phyloP scores from a whole-genome alignment of 2,113 vertebrate genomes.

The Oxyura jamaicensis region DNA sequence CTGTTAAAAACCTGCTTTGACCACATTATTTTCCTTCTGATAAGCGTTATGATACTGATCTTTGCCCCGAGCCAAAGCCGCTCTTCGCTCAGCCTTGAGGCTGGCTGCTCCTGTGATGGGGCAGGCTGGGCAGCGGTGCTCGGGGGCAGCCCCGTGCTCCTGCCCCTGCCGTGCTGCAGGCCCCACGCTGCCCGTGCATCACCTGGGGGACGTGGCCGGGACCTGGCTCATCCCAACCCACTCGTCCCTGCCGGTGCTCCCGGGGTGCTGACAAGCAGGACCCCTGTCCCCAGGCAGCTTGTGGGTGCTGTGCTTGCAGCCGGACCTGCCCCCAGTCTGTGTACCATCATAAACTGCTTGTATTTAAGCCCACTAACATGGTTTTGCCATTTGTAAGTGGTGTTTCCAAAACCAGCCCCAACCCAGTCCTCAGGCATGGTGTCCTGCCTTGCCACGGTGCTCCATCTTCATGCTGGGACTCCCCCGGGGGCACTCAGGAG shows the following conservation, averaged over 20 bases:
- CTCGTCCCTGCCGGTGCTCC: too few species aligned
- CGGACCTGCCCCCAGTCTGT: background rate
- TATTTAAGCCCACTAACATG: background rate
- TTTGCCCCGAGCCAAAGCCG: background rate
- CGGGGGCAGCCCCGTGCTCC: too few species aligned
- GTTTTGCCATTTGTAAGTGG: background rate
- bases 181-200: rapidly evolving
- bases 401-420: too few species aligned
- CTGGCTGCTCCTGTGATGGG: background rate
- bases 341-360: rapidly evolving
- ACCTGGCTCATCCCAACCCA: rapidly evolving
- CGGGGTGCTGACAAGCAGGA: background rate
- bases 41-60: background rate
- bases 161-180: background rate
- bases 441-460: background rate
- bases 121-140: too few species aligned
- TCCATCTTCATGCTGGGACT: background rate
- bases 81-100: rapidly evolving
- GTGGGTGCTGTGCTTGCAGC: background rate
- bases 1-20: background rate
- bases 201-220: background rate
- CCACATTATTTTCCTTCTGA: background rate
- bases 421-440: too few species aligned
- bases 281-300: background rate
- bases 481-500: too few species aligned